Conservation (phyloP, 2,113 vertebrate species). For the Centropus bengalensis region DNA sequence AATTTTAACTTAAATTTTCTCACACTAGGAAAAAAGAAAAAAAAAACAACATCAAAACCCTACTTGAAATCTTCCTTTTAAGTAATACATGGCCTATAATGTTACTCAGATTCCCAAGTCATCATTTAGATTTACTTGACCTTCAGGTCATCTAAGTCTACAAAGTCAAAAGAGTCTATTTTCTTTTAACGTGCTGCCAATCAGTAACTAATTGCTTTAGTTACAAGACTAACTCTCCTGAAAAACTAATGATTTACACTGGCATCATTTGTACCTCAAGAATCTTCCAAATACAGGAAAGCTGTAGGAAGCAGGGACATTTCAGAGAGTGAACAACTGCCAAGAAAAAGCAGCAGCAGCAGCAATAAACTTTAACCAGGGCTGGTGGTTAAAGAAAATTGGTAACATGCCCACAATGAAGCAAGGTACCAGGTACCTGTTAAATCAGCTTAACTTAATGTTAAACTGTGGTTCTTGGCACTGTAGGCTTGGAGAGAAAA, state of each 20-base stretch:
- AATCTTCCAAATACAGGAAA: not conserved
- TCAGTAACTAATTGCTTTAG: not conserved
- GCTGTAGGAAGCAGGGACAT: not conserved
- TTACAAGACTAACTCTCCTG: not conserved
- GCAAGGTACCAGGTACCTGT: not conserved
- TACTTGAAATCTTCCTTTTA: not conserved
- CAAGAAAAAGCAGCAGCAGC: not conserved
- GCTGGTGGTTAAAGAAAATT: not conserved
- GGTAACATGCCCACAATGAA: not conserved
- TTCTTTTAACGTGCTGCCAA: not conserved
- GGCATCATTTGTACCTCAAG: not conserved
- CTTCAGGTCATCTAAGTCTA: not conserved
- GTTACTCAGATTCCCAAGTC: not conserved
- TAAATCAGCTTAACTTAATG: not conserved
- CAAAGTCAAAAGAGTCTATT: not conserved
- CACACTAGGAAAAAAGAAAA: not conserved
- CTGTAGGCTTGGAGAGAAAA: not conserved
- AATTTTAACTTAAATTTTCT: not conserved
- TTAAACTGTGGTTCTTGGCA: not conserved
- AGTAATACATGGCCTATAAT: not conserved
- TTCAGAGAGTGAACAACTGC: not conserved
- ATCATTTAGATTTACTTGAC: not conserved
- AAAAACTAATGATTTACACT: not conserved
- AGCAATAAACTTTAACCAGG: not conserved
- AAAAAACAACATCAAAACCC: not conserved